These are phyloP conservation scores for Aphaenogaster rudis DNA, from an alignment of 1,140 invertebrate genomes.

Conservation along the genomic window DNA sequence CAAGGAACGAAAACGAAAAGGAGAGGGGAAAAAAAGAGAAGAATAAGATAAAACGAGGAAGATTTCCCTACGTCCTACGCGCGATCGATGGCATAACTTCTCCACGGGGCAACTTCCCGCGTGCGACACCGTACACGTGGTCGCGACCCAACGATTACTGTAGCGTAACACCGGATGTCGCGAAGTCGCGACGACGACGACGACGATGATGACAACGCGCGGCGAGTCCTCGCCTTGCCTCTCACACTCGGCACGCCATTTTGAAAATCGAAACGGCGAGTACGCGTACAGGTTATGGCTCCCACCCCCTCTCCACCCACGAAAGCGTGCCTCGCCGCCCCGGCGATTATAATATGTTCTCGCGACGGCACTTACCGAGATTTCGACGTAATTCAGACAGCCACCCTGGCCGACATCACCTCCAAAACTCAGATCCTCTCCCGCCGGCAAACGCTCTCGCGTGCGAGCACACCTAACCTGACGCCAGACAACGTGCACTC, in stretches of 20 bases:
- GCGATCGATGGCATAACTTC: constrained; percentile 60
- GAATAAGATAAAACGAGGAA: background rate
- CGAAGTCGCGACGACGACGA: background rate
- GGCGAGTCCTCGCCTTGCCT: background rate
- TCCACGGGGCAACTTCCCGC: background rate
- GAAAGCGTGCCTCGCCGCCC: background rate
- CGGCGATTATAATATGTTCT: background rate
- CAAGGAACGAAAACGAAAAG: constrained; percentile 26
- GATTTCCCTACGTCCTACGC: constrained; percentile 37
- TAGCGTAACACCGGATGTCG: constrained; percentile 6
- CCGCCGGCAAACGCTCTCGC: background rate
- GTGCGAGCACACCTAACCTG: constrained; percentile 2
- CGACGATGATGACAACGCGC: background rate
- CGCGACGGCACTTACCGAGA: constrained; percentile 63
- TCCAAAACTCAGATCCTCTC: background rate
- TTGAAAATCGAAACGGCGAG: constrained; percentile 52
- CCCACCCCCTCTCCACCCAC: constrained; percentile 3
- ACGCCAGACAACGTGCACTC: background rate
- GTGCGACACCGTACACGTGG: constrained; percentile 10
- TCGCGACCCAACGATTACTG: background rate
- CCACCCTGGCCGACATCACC: background rate
- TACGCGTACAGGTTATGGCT: constrained; percentile 66
- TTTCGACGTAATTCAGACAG: background rate
- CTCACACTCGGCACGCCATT: constrained; percentile 68
- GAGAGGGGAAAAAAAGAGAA: background rate